Conservation (phyloP, 2,113 vertebrate genomes). For the Trematomus loennbergii region DNA sequence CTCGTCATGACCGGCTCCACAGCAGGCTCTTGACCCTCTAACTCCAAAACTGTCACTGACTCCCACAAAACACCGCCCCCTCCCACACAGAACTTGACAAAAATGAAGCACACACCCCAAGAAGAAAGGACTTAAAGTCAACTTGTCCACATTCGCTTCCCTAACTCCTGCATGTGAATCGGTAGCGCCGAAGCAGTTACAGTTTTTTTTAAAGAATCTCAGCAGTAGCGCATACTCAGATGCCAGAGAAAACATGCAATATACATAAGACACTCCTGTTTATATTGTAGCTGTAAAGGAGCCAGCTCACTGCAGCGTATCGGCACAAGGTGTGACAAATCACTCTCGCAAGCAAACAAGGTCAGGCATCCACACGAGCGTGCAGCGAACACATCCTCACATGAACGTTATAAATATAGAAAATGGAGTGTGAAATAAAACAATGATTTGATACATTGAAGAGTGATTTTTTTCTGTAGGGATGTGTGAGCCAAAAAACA, state of each 20-base stretch:
- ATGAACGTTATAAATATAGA: conserved; percentile 34
- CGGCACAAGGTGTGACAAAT: conserved; percentile 63
- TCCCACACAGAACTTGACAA: conserved; percentile 34
- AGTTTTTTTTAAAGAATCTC: conserved; percentile 10
- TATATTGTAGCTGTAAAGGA: conserved; percentile 48
- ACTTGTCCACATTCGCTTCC: conserved; percentile 7
- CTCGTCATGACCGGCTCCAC: conserved; percentile 24
- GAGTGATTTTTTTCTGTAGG: conserved; percentile 14
- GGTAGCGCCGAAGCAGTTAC: conserved; percentile 15
- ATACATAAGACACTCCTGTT: conserved; percentile 46
- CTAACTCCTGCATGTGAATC: neutral
- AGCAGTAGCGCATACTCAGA: conserved; percentile 3
- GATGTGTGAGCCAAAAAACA: conserved; percentile 35
- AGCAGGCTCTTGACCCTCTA: conserved; percentile 45
- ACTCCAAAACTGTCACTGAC: conserved; percentile 51
- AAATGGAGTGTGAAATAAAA: conserved; percentile 62
- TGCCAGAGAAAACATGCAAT: conserved; percentile 38
- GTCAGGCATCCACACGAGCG: conserved; percentile 46
- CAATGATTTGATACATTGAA: conserved; percentile 47
- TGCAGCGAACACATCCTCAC: neutral
- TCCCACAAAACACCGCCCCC: conserved; percentile 20
- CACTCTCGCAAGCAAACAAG: conserved; percentile 55
- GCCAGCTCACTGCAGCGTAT: conserved; percentile 62
- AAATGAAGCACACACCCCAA: neutral
- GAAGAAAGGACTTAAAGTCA: neutral